These are phyloP conservation scores for Dinocampus coccinellae DNA, from an alignment of 2,888 invertebrate species.

Conservation along the genomic window DNA sequence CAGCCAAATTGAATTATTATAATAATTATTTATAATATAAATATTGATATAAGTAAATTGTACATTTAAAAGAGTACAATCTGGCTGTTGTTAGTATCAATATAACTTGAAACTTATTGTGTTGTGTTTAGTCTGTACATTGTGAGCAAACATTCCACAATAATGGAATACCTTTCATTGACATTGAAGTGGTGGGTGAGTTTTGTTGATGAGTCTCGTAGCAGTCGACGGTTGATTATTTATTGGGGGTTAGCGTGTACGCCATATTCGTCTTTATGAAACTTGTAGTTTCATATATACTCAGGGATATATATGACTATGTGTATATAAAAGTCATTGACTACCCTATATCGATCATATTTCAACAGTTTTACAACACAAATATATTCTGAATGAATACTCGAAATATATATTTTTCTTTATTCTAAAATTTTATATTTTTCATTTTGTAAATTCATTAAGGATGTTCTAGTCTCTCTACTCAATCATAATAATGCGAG, in stretches of 20 bases:
- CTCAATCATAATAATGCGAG: neutral
- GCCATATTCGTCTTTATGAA: neutral
- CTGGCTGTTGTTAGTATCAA: no score
- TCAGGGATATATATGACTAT: neutral
- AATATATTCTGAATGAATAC: no score
- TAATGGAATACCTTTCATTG: conserved; percentile 7
- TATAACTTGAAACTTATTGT: neutral
- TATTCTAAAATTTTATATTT: no score
- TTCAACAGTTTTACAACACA: neutral
- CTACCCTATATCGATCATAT: neutral
- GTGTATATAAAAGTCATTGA: neutral
- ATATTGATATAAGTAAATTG: no score
- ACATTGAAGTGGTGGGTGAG: neutral
- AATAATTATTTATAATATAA: no score
- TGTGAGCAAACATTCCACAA: conserved; percentile 15
- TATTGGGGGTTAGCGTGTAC: neutral
- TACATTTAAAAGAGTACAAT: no score
- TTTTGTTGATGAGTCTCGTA: conserved; percentile 2
- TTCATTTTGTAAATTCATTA: neutral
- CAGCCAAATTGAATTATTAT: neutral
- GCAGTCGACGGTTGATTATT: conserved; percentile 17
- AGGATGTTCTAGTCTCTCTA: no score
- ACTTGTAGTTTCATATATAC: neutral
- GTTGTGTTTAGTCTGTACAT: conserved; percentile 2
- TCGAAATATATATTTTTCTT: no score